Percentiles rank a stretch among this genome's conserved stretches.
phyloP scores from a whole-genome alignment of 2,113 vertebrate species.

The Laticauda laticaudata region DNA sequence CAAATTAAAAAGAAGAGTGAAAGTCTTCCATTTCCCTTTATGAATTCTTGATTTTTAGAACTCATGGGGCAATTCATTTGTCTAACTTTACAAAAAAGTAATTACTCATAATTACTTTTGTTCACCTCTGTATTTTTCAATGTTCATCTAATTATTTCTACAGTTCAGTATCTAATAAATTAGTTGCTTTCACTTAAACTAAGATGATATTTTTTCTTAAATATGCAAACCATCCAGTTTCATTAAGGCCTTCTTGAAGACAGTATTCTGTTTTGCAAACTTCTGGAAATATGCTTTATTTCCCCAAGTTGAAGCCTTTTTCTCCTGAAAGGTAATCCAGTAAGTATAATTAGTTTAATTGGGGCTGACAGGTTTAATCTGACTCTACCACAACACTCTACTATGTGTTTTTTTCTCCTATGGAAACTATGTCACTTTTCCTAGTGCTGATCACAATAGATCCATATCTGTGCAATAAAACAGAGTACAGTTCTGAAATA shows the following conservation, averaged over 20 bases:
- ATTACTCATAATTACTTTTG: neutral
- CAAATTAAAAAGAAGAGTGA: slow-evolving; percentile 24
- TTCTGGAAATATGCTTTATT: neutral
- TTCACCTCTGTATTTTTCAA: neutral
- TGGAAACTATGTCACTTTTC: neutral
- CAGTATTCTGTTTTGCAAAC: neutral
- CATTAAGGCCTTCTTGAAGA: neutral
- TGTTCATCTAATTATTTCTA: slow-evolving; percentile 22
- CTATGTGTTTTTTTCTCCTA: neutral
- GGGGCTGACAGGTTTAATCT: neutral
- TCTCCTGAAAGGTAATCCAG: neutral
- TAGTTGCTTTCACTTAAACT: slow-evolving; percentile 22
- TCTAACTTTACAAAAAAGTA: slow-evolving; percentile 5
- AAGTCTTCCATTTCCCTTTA: slow-evolving; percentile 38
- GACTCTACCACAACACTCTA: neutral
- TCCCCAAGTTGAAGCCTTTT: neutral
- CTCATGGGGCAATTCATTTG: neutral
- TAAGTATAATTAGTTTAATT: slow-evolving; percentile 13
- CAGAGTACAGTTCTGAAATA: neutral
- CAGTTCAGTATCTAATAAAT: neutral
- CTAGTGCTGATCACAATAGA: neutral
- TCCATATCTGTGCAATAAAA: neutral
- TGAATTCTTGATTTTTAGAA: slow-evolving; percentile 38
- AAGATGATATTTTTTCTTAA: slow-evolving; percentile 26
- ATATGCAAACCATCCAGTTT: slow-evolving; percentile 20